Evolutionary conservation across 2,888 invertebrate genomes (phyloP), one percentile per base, ranked within the genome.

Genomic region (Ophraella communa): DNA sequence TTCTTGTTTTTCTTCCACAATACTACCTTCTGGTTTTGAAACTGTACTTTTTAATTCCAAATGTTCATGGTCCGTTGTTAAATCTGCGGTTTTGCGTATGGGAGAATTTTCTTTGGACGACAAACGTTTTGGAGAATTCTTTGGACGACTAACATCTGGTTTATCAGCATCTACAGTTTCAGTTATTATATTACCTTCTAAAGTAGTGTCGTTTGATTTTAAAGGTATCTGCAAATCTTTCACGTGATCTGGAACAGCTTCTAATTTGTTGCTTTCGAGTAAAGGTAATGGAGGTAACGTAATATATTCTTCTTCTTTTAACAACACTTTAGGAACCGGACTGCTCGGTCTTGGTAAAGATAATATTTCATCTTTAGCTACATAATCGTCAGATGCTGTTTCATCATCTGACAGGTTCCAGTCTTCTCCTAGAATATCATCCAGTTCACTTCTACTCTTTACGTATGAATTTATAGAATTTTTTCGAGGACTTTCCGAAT

Each of bases 381-480:
- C 7, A 27, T 47, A 47, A 0, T 58, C 49, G 21, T 3, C 14
- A 23, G 35, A 49, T 17, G n/a, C n/a, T n/a, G n/a, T 53, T n/a
- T 54, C 39, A 30, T 60, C 60, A 1, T 18, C 30, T 7, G 51
- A 42, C 17, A 42, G 17, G 35, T 51, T 33, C 62, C 62, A 56
- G 17, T 51, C 55, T 24, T 55, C 56, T n/a, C 62, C 56, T 11
- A 56, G 30, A 11, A 62, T 42, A 51, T 51, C 55, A 4, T 56
- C 60, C 5, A 60, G 8, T 8, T 60, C 57, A 30, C n/a, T 65
- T 61, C 30, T 57, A 39, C 21, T 30, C 11, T 51, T 18, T 18
- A 66, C 49, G 20, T 52, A 64, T 7, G 57, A 64, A 42, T 65
- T 52, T 4, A 62, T 23, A n/a, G 64, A 65, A 42, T 64, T 33